These are phyloP conservation scores for Caenorhabditis panamensis DNA, from an alignment of 2,888 invertebrate species.

Conservation along the genomic window DNA sequence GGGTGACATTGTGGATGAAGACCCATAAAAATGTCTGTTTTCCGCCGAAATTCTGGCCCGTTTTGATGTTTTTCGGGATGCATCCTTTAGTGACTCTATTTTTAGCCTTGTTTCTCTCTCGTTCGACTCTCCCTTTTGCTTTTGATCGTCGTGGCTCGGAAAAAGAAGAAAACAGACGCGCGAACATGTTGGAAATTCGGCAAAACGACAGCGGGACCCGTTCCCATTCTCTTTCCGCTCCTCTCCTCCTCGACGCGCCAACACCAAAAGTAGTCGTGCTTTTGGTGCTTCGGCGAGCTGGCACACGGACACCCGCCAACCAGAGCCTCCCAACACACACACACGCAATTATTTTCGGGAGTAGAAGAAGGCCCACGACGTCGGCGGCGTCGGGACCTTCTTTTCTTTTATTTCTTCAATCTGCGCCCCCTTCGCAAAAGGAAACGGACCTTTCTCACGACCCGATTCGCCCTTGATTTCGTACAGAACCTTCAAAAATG, in stretches of 20 bases:
- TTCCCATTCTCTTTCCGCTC: background rate
- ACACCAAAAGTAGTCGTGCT: slow-evolving; percentile 45
- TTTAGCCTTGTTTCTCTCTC: background rate
- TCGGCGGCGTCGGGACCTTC: slow-evolving; percentile 16
- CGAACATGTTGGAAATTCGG: slow-evolving; percentile 27
- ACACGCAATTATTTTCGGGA: slow-evolving; percentile 59
- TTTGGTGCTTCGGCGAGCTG: slow-evolving; percentile 27
- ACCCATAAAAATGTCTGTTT: background rate
- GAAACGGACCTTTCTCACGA: slow-evolving; percentile 3
- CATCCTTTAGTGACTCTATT: background rate
- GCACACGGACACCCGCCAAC: slow-evolving; percentile 8
- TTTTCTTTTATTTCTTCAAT: slow-evolving; percentile 41
- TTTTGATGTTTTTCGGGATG: too few species aligned
- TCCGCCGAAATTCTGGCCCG: too few species aligned
- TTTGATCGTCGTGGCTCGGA: background rate
- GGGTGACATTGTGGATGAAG: background rate
- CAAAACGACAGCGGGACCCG: too few species aligned
- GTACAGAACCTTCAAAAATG: background rate
- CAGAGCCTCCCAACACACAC: too few species aligned
- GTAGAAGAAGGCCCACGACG: slow-evolving; percentile 15
- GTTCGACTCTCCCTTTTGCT: background rate
- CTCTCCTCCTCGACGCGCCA: background rate
- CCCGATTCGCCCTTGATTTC: background rate
- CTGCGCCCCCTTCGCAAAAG: background rate
- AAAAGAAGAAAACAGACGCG: slow-evolving; percentile 8